Conservation (phyloP, 2,888 invertebrate species). For the Tipula vernalis region DNA sequence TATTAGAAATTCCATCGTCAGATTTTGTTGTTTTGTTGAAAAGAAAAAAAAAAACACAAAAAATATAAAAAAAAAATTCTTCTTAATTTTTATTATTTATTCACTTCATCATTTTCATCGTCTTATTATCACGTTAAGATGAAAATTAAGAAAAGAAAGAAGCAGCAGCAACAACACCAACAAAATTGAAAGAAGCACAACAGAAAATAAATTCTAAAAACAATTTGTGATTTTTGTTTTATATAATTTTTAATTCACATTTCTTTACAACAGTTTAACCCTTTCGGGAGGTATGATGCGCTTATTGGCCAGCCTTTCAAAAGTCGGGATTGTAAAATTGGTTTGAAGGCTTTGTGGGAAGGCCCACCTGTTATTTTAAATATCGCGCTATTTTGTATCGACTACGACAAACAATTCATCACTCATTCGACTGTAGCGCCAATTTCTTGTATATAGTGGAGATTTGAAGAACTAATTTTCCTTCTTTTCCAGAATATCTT, state of each 20-base stretch:
- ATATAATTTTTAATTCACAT: neutral
- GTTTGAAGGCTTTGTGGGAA: too few relatives aligned
- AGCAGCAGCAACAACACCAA: neutral
- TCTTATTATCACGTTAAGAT: slow-evolving; percentile 4
- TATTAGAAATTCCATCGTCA: neutral
- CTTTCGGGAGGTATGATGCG: neutral
- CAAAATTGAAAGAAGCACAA: neutral
- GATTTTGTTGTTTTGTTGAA: neutral
- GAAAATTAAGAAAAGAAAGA: slow-evolving; percentile 4
- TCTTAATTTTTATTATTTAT: slow-evolving; percentile 4
- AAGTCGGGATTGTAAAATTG: too few relatives aligned
- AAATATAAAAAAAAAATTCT: neutral
- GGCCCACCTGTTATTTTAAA: too few relatives aligned
- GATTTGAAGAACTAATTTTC: too few relatives aligned
- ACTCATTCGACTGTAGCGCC: too few relatives aligned
- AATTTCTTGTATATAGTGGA: too few relatives aligned
- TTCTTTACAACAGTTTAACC: neutral
- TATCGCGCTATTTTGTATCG: too few relatives aligned
- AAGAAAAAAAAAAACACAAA: neutral
- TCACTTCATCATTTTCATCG: neutral
- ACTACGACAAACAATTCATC: too few relatives aligned
- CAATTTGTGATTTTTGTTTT: neutral
- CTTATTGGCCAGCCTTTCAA: too few relatives aligned
- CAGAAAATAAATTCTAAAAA: neutral
- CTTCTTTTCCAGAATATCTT: too few relatives aligned